Evolutionary conservation across 2,797 vertebrate genomes (phyloP), one percentile per base, ranked within the genome.

Genomic region (Nannoperca obscura): DNA sequence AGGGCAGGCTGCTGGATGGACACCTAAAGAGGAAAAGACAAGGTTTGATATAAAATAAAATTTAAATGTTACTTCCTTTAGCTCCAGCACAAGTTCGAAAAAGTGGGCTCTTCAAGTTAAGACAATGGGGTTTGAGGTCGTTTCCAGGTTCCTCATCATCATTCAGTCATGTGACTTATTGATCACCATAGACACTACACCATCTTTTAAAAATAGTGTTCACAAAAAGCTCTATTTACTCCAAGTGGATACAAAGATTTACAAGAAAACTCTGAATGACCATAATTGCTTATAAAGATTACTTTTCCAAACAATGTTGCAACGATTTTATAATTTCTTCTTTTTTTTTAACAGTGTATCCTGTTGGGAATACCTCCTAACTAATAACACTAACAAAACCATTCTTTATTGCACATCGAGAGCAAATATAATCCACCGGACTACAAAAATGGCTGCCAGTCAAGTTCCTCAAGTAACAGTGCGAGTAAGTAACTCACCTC

Each of bases 401-500:
- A 22, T 24, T 13, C 12, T 15, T 60, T 42, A 24, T 22, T 38
- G 40, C 36, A 42, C 14, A 10, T 40, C 5, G 1, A 64, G 44
- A n/a, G 11, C 1, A 46, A 34, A 53, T 40, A 53, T 54, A 54
- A 53, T 15, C 20, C 19, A 13, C 3, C 4, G 42, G 42, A 44
- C 42, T 5, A 44, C 42, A 44, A 44, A 15, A 15, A 42, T 42
- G 40, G 40, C 40, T 40, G 11, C 38, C 3, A 14, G 12, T 14
- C 40, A 38, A 38, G 38, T 6, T 38, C 30, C 30, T 32, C 30
- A 15, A 5, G 40, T 11, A 42, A 5, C 3, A 14, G 6, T 3
- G 3, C 22, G 59, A 19, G 15, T 50, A 1, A 49, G 12, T 44
- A 3, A 50, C 22, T 75, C 90, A 93, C 94, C 91, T 95, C 94